Base-by-base conservation (phyloP, 35 echinoderm and acorn worm genomes). In the Anneissia japonica region DNA sequence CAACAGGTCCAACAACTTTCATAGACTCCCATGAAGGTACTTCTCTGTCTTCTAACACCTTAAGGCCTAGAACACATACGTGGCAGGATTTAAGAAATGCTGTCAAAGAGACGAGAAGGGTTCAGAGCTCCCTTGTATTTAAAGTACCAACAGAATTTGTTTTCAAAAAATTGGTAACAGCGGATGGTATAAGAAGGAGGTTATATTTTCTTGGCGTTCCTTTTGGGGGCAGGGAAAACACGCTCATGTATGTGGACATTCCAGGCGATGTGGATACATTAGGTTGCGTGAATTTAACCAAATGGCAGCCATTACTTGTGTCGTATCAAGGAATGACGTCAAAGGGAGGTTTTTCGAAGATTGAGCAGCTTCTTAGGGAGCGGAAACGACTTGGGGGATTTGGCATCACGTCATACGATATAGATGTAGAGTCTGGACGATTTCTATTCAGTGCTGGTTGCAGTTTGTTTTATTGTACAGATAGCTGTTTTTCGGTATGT, bases 321-420 rank as follows among this genome's bases (percentile, higher is more conserved):
- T 90, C 96, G 7, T 99, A 94, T 79, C 88, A 92, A 31, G 92
- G 91, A 0, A 46, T 93, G 46, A 86, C 82, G 10, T 79, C 79
- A 80, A 82, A 90, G 74, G 88, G 77, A 41, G 88, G 87, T 38
- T 98, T 93, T 55, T 93, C 95, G 0, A 93, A 91, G 82, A 89
- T 92, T 83, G 96, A 99, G 34, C 96, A 99, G 72, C 79, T 99
- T 4, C 76, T 99, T 23, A 80, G 96, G 28, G 96, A 99, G 86
- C 55, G 96, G 81, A 99, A 99, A 32, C 32, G 96, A 37, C 72
- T 99, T 31, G 96, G 96, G 36, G 84, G 89, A 73, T 94, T 94
- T 73, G 96, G 96, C 3, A 94, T 99, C 31, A 99, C 96, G 0
- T 84, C 96, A 21, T 99, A 99, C 46, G 96, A 99, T 37, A 56